Base-by-base conservation (phyloP, 1,140 invertebrate genomes). In the Macrocentrus cingulum region DNA sequence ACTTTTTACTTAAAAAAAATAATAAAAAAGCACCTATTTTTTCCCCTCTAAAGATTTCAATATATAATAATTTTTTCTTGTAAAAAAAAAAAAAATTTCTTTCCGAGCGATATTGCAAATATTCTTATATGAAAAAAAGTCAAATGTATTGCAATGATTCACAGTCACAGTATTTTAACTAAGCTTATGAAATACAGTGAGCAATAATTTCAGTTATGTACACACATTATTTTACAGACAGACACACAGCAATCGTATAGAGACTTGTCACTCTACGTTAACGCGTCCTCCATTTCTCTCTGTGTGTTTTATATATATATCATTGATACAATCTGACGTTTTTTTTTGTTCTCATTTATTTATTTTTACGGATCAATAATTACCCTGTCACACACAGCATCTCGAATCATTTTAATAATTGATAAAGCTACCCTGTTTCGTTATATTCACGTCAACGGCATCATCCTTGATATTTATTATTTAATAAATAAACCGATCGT, bases 361-460 rank as follows among this genome's bases (percentile, higher is more conserved):
- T 53, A 45, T 58, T 44, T 56, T 48, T 34, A 15, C 15, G 36
- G 3, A 39, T 15, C 22, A 37, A n/a, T n/a, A n/a, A 7, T 58
- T 51, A 34, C 5, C 11, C 48, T 57, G 48, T 48, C 60, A 48
- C 20, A 54, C 51, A 63, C 54, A 59, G 51, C 62, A 45, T 58
- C 59, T 63, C 56, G 61, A 68, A 68, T 68, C 62, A 59, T 66
- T 63, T 73, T 69, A 71, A 69, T 77, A 79, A 79, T 80, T 80
- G 75, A 77, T 77, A 75, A 68, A 66, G n/a, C 75, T 76, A 80
- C 76, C 76, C 77, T 80, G 77, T 79, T 77, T 77, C 70, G 75
- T 80, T 77, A 16, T 73, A 75, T 69, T 63, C 0, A 68, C 72
- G 71, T 71, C 65, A 72, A 69, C 48, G 46, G 13, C 53, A 49